phyloP scores from a whole-genome alignment of 2,888 invertebrate species.

The Cosmorhoe ocellata region DNA sequence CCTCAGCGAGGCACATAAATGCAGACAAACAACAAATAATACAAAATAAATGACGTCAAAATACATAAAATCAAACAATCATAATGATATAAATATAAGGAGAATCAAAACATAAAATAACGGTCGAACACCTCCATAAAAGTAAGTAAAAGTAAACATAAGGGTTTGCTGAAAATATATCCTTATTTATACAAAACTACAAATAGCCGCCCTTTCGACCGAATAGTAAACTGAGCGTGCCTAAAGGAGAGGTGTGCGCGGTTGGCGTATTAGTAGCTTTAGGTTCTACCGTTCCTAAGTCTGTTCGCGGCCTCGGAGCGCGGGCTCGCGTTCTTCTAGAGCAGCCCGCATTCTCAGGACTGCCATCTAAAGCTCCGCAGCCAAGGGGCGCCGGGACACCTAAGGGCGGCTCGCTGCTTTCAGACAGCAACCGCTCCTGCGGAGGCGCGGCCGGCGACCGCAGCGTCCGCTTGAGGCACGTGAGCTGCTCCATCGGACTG shows the following conservation, averaged over 20 bases:
- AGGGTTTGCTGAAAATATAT: slow-evolving; percentile 6
- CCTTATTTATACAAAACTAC: slow-evolving; percentile 36
- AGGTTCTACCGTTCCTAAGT: slow-evolving; percentile 55
- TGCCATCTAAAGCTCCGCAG: slow-evolving; percentile 76
- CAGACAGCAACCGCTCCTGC: slow-evolving; percentile 49
- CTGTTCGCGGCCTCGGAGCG: slow-evolving; percentile 63
- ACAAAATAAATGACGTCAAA: slow-evolving; percentile 45
- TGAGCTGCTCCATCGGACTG: slow-evolving; percentile 91
- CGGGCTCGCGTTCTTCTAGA: slow-evolving; percentile 59
- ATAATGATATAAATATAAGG: slow-evolving; percentile 19
- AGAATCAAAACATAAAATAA: slow-evolving; percentile 35
- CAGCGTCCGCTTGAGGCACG: slow-evolving; percentile 84
- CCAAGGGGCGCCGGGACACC: slow-evolving; percentile 85
- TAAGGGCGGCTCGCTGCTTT: slow-evolving; percentile 58
- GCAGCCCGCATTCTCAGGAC: slow-evolving; percentile 20
- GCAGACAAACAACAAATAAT: slow-evolving; percentile 60
- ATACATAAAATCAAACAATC: slow-evolving; percentile 39
- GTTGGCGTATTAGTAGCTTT: slow-evolving; percentile 31
- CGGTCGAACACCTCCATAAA: slow-evolving; percentile 20
- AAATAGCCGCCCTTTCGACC: slow-evolving; percentile 93
- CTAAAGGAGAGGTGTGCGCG: slow-evolving; percentile 78
- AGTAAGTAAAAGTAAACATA: too few relatives aligned
- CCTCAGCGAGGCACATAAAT: slow-evolving; percentile 56
- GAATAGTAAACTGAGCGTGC: slow-evolving; percentile 90
- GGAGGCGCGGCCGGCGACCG: slow-evolving; percentile 69